Evolutionary conservation across 2,113 vertebrate species (phyloP).

Genomic region (Crotalus tigris): DNA sequence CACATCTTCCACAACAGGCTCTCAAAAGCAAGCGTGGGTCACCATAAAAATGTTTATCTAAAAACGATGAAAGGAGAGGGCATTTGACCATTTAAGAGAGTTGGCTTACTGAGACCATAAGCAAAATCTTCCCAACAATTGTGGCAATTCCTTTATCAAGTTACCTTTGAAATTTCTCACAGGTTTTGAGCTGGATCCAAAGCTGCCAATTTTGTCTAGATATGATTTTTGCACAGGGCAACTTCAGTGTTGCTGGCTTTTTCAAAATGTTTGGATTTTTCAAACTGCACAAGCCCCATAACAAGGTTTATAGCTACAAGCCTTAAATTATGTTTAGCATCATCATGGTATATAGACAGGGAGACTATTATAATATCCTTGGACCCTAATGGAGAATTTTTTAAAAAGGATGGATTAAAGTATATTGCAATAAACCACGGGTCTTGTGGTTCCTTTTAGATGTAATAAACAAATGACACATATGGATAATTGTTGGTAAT

Average conservation of each 20-base stretch:
- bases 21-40: neutral
- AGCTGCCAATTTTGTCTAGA: neutral
- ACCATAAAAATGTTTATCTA: neutral
- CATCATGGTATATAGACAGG: neutral
- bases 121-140: neutral
- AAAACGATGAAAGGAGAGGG: neutral
- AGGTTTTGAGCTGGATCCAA: neutral
- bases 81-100: neutral
- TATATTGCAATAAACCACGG: no score
- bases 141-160: neutral
- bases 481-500: conserved; percentile 26
- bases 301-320: neutral
- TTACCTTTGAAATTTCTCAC: neutral
- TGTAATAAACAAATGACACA: conserved; percentile 36
- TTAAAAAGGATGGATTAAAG: neutral
- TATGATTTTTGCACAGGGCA: neutral
- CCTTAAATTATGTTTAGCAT: neutral
- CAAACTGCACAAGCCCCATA: no score
- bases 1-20: conserved; percentile 15
- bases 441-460: accelerated
- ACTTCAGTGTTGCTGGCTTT: neutral
- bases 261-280: no score
- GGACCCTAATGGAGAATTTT: neutral
- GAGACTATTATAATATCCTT: neutral
- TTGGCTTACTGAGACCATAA: no score